Base-by-base conservation (phyloP, 1,140 invertebrate genomes). In the Cepaea nemoralis region DNA sequence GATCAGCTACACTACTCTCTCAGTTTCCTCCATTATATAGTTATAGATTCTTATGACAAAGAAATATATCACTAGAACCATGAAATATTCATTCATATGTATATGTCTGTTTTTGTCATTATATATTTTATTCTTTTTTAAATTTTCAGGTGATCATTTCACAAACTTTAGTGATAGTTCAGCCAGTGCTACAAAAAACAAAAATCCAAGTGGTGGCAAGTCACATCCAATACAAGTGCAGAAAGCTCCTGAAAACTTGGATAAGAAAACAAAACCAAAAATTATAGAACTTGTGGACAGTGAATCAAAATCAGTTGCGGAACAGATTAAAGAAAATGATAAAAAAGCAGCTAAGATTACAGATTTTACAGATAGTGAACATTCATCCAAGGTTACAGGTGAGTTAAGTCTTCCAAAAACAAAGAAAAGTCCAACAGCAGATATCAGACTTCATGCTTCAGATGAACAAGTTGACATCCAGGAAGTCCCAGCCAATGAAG, bases 91-190 rank as follows among this genome's bases (percentile, higher is more conserved):
- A n/a, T n/a, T n/a, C n/a, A n/a, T n/a, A n/a, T n/a, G n/a, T n/a
- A n/a, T n/a, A n/a, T n/a, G n/a, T n/a, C n/a, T n/a, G n/a, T n/a
- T n/a, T n/a, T n/a, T n/a, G n/a, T n/a, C n/a, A n/a, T n/a, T n/a
- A n/a, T n/a, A n/a, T n/a, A n/a, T n/a, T n/a, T n/a, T n/a, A n/a
- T n/a, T n/a, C n/a, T n/a, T n/a, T n/a, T 27, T 42, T 74, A 27
- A 37, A 31, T 80, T 45, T 83, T 31, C 82, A 86, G 86, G 84
- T 77, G 77, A 85, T 42, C 84, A 85, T 71, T 83, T 86, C 63
- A 67, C 81, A 35, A 63, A 81, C 27, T 1, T 85, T 45, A 78
- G 76, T 69, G 74, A 76, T 24, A 75, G 33, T 67, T 37, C 35
- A 39, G 48, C 14, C 24, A 77, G 24, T 63, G 6, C 27, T 63